phyloP scores from a whole-genome alignment of 2,113 vertebrate genomes.

The Morone chrysops region DNA sequence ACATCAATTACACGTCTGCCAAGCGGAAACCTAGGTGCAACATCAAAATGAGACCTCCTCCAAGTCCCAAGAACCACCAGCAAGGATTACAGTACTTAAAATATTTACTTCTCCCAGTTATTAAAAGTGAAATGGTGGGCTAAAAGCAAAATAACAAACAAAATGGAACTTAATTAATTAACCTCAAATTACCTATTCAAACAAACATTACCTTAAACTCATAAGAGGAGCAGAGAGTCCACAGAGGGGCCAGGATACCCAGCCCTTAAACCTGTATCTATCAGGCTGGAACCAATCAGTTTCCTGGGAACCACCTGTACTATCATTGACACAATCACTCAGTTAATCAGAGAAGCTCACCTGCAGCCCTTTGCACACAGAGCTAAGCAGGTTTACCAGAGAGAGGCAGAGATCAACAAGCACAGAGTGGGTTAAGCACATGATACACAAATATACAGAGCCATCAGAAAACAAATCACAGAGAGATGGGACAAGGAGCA shows the following conservation, averaged over 20 bases:
- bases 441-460: neutral
- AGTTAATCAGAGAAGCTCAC: neutral
- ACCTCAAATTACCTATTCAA: neutral
- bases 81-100: neutral
- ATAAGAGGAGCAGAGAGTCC: neutral
- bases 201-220: neutral
- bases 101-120: conserved; percentile 4
- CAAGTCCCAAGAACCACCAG: neutral
- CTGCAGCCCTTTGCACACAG: neutral
- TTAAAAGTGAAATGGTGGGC: neutral
- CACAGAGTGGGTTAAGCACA: neutral
- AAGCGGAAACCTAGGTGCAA: neutral
- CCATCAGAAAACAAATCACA: too few species aligned
- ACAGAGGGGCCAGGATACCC: neutral
- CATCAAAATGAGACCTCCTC: conserved; percentile 11
- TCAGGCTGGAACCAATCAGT: neutral
- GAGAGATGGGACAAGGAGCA: too few species aligned
- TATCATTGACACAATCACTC: neutral
- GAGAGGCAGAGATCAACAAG: neutral
- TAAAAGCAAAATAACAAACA: neutral
- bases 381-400: neutral
- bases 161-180: neutral
- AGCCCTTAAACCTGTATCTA: neutral
- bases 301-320: neutral
- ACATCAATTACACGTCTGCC: neutral